Conservation (phyloP, 2,888 invertebrate species). For the Stenodema calcarata region DNA sequence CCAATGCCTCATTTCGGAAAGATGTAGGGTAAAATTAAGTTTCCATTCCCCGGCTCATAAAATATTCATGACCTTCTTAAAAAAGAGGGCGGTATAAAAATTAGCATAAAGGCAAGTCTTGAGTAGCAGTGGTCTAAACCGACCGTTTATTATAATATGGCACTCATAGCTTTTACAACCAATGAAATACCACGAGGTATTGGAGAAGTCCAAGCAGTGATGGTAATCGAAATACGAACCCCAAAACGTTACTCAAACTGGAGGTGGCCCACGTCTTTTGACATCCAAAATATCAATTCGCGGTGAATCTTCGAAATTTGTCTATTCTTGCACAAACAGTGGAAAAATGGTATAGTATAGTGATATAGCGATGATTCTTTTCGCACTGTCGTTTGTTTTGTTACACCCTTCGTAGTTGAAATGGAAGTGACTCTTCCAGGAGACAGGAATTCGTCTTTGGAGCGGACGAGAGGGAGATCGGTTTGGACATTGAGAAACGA, state of each 20-base stretch:
- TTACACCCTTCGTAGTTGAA: neutral
- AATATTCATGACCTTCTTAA: neutral
- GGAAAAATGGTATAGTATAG: no score
- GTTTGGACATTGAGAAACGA: conserved; percentile 32
- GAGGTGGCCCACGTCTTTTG: no score
- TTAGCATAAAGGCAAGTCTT: neutral
- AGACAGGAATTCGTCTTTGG: neutral
- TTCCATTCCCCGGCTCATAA: neutral
- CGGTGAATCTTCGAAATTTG: no score
- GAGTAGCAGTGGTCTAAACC: no score
- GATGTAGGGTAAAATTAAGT: neutral
- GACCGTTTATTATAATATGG: no score
- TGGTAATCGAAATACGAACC: no score
- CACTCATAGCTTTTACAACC: no score
- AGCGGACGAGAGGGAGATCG: neutral
- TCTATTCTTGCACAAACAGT: no score
- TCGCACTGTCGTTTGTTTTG: neutral
- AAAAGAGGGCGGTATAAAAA: neutral
- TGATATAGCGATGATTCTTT: neutral
- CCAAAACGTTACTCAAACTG: no score
- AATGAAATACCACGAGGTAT: no score
- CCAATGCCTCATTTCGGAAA: neutral
- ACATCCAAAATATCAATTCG: no score
- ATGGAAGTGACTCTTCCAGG: neutral
- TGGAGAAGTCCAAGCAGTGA: no score